A percentile compares a stretch with the other conserved stretches of the same genome.
These are phyloP conservation scores for Smittia aterrima DNA, from an alignment of 2,888 invertebrate species.

Conservation along the genomic window DNA sequence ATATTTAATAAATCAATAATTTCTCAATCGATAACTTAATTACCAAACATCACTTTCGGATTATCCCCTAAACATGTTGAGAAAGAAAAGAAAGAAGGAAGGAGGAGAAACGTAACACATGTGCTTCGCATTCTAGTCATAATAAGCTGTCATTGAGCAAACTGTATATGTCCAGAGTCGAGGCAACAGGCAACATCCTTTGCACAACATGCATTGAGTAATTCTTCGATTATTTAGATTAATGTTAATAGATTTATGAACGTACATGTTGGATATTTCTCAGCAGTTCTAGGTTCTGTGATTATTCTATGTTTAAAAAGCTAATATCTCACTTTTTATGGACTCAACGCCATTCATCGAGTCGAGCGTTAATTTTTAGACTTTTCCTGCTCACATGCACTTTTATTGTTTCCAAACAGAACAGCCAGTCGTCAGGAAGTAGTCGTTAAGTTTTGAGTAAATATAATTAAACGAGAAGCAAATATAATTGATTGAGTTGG, in stretches of 20 bases:
- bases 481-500: constrained; percentile 13
- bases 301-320: neutral
- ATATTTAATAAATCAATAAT: too few species aligned
- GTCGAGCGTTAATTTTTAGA: neutral
- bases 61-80: neutral
- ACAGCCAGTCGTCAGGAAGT: constrained; percentile 4
- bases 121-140: neutral
- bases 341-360: neutral
- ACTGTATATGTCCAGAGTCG: neutral
- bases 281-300: neutral
- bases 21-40: too few species aligned
- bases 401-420: neutral
- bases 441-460: constrained; percentile 6
- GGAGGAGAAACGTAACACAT: neutral
- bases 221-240: neutral
- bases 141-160: neutral
- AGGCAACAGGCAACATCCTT: constrained; percentile 9
- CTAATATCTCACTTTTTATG: neutral
- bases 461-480: constrained; percentile 9
- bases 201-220: neutral
- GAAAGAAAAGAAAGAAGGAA: neutral
- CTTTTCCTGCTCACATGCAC: neutral
- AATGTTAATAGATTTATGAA: too few species aligned
- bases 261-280: neutral
- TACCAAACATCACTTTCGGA: too few species aligned